phyloP scores from a whole-genome alignment of 2,113 vertebrate genomes.

The Corythoichthys haematopterus region DNA sequence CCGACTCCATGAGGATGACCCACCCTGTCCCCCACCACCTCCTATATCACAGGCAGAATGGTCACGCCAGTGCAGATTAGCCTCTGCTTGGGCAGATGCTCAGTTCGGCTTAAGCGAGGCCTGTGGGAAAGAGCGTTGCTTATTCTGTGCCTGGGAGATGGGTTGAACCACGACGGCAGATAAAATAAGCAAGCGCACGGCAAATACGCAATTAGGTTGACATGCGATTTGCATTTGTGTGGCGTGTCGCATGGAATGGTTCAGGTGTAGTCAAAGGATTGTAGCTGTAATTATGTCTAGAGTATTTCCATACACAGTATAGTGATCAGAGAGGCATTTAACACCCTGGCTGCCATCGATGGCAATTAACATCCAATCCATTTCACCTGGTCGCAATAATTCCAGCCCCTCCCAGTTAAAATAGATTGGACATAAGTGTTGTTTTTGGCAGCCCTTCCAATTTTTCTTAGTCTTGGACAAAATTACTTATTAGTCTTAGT shows the following conservation, averaged over 20 bases:
- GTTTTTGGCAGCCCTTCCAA: no score
- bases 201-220: background rate
- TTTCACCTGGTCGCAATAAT: no score
- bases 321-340: background rate
- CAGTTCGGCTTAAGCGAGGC: slow-evolving; percentile 64
- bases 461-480: no score
- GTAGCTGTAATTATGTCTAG: background rate
- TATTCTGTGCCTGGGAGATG: slow-evolving; percentile 67
- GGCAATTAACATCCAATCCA: no score
- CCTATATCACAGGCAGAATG: slow-evolving; percentile 59
- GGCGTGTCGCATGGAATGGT: background rate
- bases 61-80: slow-evolving; percentile 69
- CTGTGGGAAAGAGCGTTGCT: slow-evolving; percentile 71
- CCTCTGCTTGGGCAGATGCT: slow-evolving; percentile 54
- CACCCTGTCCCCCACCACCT: background rate
- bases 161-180: slow-evolving; percentile 58
- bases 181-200: slow-evolving; percentile 59
- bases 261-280: background rate
- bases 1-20: slow-evolving; percentile 13
- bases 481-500: no score
- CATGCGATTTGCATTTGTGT: slow-evolving; percentile 16
- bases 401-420: no score
- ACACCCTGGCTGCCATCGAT: no score
- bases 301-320: background rate
- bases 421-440: no score